These are phyloP conservation scores for Epizoanthus illoricatus DNA, from an alignment of 92 coral and sea anemone species.

Conservation along the genomic window DNA sequence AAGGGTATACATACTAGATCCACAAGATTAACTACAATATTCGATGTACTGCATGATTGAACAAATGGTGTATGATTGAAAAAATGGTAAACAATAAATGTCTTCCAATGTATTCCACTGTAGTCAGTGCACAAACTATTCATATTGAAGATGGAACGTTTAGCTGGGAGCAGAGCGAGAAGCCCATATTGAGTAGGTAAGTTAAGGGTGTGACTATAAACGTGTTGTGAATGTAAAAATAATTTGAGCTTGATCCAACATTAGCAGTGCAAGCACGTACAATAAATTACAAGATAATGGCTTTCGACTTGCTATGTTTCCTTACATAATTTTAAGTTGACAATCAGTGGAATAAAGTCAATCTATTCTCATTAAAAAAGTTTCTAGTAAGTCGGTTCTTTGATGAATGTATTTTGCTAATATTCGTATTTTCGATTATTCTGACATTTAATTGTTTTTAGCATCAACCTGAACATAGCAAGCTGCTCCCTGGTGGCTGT, in stretches of 20 bases:
- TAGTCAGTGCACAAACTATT: conserved; percentile 68
- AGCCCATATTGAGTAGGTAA: conserved; percentile 47
- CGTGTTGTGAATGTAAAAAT: too few species aligned
- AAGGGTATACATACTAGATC: too few species aligned
- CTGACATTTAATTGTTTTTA: conserved; percentile 20
- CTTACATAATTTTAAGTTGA: too few species aligned
- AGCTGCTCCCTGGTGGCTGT: conserved; percentile 82
- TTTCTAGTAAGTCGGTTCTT: too few species aligned
- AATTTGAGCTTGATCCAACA: too few species aligned
- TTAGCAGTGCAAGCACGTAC: too few species aligned
- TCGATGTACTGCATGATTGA: not conserved
- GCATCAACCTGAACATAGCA: conserved; percentile 71
- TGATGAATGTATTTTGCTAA: not conserved
- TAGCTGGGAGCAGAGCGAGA: conserved; percentile 76
- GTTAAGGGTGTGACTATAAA: too few species aligned
- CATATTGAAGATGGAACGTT: conserved; percentile 89
- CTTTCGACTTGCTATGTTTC: too few species aligned
- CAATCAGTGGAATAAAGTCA: too few species aligned
- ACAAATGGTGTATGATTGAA: not conserved
- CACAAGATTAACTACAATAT: too few species aligned
- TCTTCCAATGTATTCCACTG: not conserved
- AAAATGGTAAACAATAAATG: not conserved
- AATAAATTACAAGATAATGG: too few species aligned
- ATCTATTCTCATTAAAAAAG: too few species aligned
- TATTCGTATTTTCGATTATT: not conserved